These are phyloP conservation scores for Xestia rhomboidea DNA, from an alignment of 2,888 invertebrate species.

Conservation along the genomic window DNA sequence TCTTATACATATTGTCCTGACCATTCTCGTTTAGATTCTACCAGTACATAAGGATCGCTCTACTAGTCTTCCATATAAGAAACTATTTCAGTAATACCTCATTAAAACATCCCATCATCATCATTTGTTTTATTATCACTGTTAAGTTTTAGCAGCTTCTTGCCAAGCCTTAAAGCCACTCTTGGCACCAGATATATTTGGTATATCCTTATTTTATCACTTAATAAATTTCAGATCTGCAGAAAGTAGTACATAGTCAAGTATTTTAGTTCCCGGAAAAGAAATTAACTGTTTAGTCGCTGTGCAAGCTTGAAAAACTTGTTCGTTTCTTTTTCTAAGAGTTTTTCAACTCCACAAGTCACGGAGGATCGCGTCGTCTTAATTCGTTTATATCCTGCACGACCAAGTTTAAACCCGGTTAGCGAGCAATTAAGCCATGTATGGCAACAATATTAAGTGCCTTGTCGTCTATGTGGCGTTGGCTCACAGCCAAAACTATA, in stretches of 20 bases:
- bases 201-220: conserved; percentile 9
- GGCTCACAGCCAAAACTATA: conserved; percentile 53
- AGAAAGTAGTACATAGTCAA: conserved; percentile 37
- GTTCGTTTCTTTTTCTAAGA: conserved; percentile 32
- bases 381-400: conserved; percentile 60
- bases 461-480: conserved; percentile 44
- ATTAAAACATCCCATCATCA: not conserved
- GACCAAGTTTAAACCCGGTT: conserved; percentile 63
- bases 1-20: not conserved
- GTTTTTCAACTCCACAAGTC: conserved; percentile 54
- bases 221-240: conserved; percentile 5
- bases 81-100: not conserved
- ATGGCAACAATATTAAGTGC: conserved; percentile 63
- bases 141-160: not conserved
- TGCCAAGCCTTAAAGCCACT: not conserved
- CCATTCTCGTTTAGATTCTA: not conserved
- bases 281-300: conserved; percentile 45
- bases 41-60: no score
- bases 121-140: not conserved
- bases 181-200: conserved; percentile 1
- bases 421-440: conserved; percentile 64
- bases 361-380: conserved; percentile 48
- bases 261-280: conserved; percentile 33
- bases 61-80: not conserved
- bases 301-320: conserved; percentile 51